Percentiles rank a stretch among this genome's conserved stretches.
Evolutionary conservation across 2,113 vertebrate genomes (phyloP).

Genomic region (Shinisaurus crocodilurus): DNA sequence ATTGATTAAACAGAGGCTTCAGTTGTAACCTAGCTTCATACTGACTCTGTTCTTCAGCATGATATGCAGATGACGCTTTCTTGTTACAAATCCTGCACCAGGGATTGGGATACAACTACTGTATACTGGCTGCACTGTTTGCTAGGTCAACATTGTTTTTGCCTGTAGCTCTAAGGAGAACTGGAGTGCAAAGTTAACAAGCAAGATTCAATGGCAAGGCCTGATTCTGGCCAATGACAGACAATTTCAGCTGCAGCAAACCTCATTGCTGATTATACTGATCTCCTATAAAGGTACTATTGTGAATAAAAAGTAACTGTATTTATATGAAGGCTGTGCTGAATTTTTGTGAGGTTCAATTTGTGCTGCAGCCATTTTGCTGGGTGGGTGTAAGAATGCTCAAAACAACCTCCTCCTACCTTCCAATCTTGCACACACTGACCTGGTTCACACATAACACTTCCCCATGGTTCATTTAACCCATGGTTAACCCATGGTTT

Average conservation of each 20-base stretch:
- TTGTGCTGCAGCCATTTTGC: neutral
- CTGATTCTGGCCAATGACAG: neutral
- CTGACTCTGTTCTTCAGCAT: constrained; percentile 34
- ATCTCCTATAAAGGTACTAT: neutral
- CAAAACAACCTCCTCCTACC: neutral
- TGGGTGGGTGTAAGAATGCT: neutral
- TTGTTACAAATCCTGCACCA: neutral
- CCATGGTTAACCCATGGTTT: no score
- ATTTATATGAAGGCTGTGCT: neutral
- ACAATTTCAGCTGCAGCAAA: neutral
- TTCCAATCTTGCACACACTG: neutral
- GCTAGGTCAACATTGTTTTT: neutral
- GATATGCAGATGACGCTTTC: neutral
- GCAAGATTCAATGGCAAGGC: neutral
- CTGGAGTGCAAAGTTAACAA: neutral
- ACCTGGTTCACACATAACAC: no score
- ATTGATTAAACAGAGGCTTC: constrained; percentile 70
- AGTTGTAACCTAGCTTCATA: constrained; percentile 59
- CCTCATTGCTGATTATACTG: neutral
- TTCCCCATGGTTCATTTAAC: neutral
- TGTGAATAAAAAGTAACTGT: neutral
- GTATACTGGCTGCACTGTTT: neutral
- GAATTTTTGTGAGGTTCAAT: neutral
- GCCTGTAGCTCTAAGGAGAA: neutral
- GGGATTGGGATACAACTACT: constrained; percentile 9